phyloP scores from a whole-genome alignment of 2,888 invertebrate species.

The Ectobius pallidus region DNA sequence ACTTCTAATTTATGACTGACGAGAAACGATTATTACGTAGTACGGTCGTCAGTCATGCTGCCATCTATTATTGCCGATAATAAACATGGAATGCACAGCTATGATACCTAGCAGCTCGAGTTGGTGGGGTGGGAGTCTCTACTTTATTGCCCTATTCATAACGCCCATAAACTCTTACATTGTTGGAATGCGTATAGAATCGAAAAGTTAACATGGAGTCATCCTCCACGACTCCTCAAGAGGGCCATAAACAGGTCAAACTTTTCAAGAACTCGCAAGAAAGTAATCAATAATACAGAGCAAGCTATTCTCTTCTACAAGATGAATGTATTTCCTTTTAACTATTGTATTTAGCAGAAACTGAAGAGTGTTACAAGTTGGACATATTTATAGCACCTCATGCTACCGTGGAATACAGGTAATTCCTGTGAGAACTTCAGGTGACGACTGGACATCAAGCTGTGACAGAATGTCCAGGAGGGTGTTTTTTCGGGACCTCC shows the following conservation, averaged over 20 bases:
- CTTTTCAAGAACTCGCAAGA: background rate
- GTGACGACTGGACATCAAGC: conserved; percentile 25
- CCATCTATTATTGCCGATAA: too few species aligned
- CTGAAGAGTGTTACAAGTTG: background rate
- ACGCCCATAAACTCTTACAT: background rate
- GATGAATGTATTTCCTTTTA: background rate
- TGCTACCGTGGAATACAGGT: background rate
- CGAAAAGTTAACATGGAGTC: background rate
- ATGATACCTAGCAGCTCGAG: too few species aligned
- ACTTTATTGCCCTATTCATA: background rate
- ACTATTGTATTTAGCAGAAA: background rate
- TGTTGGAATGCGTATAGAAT: conserved; percentile 13
- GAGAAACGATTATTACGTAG: too few species aligned
- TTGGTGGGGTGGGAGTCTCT: too few species aligned
- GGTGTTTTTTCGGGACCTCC: conserved; percentile 11
- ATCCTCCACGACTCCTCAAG: background rate
- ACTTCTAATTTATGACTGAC: too few species aligned
- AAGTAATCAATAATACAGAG: background rate
- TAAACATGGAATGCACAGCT: too few species aligned
- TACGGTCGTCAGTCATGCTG: too few species aligned
- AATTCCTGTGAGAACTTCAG: background rate
- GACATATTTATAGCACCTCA: conserved; percentile 3
- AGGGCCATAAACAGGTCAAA: background rate
- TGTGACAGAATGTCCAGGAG: background rate
- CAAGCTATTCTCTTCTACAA: background rate